These are phyloP conservation scores for Ectropis grisescens DNA, from an alignment of 1,140 invertebrate genomes.

Conservation along the genomic window DNA sequence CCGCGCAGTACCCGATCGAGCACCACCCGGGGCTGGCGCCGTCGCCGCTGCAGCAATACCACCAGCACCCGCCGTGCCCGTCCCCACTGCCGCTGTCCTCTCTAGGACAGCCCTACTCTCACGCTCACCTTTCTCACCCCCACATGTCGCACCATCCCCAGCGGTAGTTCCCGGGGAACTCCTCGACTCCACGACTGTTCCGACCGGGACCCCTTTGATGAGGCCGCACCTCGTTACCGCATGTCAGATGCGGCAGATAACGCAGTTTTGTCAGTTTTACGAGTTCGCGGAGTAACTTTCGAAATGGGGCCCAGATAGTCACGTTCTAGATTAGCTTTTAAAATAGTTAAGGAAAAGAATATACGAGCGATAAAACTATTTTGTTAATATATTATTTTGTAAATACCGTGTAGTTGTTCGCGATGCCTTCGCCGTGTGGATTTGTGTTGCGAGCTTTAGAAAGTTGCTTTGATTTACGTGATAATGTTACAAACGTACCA, in stretches of 20 bases:
- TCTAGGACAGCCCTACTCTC: conserved; percentile 72
- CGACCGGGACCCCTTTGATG: too few relatives aligned
- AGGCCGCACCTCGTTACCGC: background rate
- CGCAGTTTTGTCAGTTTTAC: background rate
- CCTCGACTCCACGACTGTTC: conserved; percentile 35
- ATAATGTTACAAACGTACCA: too few relatives aligned
- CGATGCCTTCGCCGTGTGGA: conserved; percentile 27
- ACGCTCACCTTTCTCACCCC: conserved; percentile 75
- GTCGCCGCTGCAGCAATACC: conserved; percentile 71
- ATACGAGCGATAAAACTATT: conserved; percentile 34
- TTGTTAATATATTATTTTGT: conserved; percentile 50
- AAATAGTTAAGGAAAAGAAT: conserved; percentile 32
- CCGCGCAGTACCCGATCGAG: conserved; percentile 75
- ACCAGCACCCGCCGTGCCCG: conserved; percentile 70
- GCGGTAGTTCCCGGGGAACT: conserved; percentile 73
- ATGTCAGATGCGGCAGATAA: background rate
- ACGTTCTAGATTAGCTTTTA: conserved; percentile 46
- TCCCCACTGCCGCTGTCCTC: conserved; percentile 73
- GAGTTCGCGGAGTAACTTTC: too few relatives aligned
- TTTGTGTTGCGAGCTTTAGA: conserved; percentile 31
- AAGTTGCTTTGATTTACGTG: conserved; percentile 5
- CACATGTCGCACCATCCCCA: conserved; percentile 80
- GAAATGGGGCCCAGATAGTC: conserved; percentile 42
- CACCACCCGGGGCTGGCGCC: conserved; percentile 72
- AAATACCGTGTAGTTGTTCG: conserved; percentile 29